Conservation (phyloP, 2,113 vertebrate species). For the Tichodroma muraria region DNA sequence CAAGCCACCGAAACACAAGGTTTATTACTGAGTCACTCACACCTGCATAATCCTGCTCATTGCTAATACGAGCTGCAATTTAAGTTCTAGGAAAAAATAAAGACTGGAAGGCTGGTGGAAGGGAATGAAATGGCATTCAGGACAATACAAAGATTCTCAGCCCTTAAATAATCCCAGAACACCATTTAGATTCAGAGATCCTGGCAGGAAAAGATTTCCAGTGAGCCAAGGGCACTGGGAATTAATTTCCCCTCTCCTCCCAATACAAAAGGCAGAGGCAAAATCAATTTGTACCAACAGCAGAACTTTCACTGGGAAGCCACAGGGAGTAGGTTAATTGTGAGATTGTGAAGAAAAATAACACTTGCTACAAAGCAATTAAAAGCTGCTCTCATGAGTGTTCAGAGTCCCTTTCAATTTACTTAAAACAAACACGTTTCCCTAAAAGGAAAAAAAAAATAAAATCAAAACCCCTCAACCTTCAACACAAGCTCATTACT, state of each 20-base stretch:
- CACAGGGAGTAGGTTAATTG: slow-evolving; percentile 22
- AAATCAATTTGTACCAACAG: background rate
- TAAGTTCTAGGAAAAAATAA: background rate
- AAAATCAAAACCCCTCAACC: background rate
- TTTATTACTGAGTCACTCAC: background rate
- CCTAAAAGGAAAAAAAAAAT: background rate
- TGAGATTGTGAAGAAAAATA: slow-evolving; percentile 10
- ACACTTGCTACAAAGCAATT: slow-evolving; percentile 15
- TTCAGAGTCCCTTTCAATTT: background rate
- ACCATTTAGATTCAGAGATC: background rate
- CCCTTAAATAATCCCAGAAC: background rate
- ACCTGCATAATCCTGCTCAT: background rate
- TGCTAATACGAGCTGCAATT: background rate
- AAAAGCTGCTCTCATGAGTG: background rate
- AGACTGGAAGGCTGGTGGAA: too few species aligned
- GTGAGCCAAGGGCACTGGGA: background rate
- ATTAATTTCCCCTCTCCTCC: background rate
- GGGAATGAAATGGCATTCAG: background rate
- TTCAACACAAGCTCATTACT: background rate
- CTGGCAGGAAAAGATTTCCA: background rate
- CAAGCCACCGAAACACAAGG: background rate
- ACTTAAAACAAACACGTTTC: slow-evolving; percentile 4
- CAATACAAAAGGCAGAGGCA: background rate
- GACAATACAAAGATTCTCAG: background rate
- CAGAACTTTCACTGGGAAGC: background rate